phyloP scores from a whole-genome alignment of 2,797 vertebrate genomes.

The Amblyraja radiata region DNA sequence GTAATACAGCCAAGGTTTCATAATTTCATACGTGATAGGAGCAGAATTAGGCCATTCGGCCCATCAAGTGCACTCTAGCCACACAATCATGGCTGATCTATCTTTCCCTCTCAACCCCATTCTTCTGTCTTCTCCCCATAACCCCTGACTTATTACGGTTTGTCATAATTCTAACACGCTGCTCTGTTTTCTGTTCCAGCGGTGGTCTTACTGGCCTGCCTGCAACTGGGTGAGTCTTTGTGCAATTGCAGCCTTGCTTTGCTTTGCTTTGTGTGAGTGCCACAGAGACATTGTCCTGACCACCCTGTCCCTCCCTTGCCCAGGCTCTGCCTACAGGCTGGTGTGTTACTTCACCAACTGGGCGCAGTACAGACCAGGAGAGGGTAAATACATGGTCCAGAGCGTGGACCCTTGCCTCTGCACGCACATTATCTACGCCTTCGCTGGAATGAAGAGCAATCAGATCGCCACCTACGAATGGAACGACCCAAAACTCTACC shows the following conservation, averaged over 20 bases:
- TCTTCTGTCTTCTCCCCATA: too few relatives aligned
- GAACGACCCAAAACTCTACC: conserved; percentile 64
- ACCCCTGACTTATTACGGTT: not conserved
- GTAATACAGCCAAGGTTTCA: too few relatives aligned
- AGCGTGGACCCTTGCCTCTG: conserved; percentile 72
- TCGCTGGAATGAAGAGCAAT: conserved; percentile 69
- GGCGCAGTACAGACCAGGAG: conserved; percentile 71
- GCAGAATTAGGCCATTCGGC: too few relatives aligned
- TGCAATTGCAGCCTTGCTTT: not conserved
- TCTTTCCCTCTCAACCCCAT: too few relatives aligned
- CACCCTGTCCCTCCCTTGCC: not conserved
- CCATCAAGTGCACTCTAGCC: too few relatives aligned
- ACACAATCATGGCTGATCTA: too few relatives aligned
- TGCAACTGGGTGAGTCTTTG: not conserved
- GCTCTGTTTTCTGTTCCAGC: not conserved
- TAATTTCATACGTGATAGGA: too few relatives aligned
- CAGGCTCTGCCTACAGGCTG: conserved; percentile 64
- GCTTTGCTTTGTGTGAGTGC: not conserved
- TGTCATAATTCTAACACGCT: not conserved
- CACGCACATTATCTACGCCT: conserved; percentile 69
- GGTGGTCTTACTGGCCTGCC: not conserved
- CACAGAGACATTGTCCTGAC: not conserved
- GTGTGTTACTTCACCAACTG: conserved; percentile 80
- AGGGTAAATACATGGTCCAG: conserved; percentile 59
- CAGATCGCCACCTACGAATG: conserved; percentile 61